phyloP scores from a whole-genome alignment of 30 jellyfish, hydroid and myxozoan genomes.

The Mastigias papua region DNA sequence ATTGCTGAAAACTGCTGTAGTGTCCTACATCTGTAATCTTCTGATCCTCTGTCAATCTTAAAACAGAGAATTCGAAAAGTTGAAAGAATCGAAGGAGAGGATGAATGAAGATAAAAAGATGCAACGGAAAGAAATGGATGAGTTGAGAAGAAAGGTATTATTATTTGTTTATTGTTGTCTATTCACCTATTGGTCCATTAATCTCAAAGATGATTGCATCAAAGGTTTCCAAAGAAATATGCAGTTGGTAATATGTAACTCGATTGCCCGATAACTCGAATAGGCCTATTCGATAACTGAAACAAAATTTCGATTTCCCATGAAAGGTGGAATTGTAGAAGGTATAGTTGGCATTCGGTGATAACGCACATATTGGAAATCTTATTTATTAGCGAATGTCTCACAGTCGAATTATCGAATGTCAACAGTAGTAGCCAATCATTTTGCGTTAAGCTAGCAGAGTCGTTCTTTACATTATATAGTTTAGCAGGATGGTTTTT shows the following conservation, averaged over 20 bases:
- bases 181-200: background rate
- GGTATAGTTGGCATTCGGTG: too few relatives aligned
- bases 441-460: too few relatives aligned
- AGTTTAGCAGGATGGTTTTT: too few relatives aligned
- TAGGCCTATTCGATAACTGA: background rate
- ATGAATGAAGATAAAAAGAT: slow-evolving; percentile 62
- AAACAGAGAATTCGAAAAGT: slow-evolving; percentile 65
- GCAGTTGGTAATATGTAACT: background rate
- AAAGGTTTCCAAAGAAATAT: too few relatives aligned
- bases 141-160: slow-evolving; percentile 63
- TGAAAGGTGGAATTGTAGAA: background rate
- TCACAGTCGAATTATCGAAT: too few relatives aligned
- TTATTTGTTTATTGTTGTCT: background rate
- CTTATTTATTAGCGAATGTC: too few relatives aligned
- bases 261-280: background rate
- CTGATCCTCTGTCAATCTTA: background rate
- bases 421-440: too few relatives aligned
- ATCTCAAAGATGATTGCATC: background rate
- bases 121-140: slow-evolving; percentile 58
- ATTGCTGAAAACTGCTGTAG: background rate
- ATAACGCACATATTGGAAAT: too few relatives aligned
- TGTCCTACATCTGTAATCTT: background rate
- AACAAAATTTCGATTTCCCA: background rate
- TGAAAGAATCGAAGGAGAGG: slow-evolving; percentile 70
- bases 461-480: too few relatives aligned